Evolutionary conservation across 1,140 invertebrate genomes (phyloP), one percentile per base, ranked within the genome.

Genomic region (Cydia fagiglandana): DNA sequence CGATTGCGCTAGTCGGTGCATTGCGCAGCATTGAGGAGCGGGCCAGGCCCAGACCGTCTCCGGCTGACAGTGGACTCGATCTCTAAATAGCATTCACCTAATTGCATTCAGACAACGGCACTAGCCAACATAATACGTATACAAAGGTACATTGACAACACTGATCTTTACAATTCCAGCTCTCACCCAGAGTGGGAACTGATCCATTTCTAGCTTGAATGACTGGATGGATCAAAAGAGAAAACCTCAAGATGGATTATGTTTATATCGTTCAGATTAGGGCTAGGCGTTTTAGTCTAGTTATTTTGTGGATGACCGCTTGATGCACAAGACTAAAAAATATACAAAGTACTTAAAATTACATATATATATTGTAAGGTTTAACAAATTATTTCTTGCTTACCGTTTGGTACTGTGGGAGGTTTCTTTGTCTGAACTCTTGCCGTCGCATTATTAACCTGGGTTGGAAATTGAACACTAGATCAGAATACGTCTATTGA

Each of bases 381-480:
- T 53, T 53, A 53, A 53, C 50, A n/a, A 74, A 84, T 20, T 20
- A 24, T 24, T 56, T 2, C 20, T 30, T 34, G 94, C 97, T 96
- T 95, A 98, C 98, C 98, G 95, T 98, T 97, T 85, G 97, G 97
- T 91, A 98, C 95, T 87, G 97, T 95, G 80, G 97, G 95, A 89
- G 97, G 96, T 95, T 99, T 99, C 96, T 99, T 99, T 89, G 98
- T 99, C 96, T 99, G 98, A 92, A 99, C 98, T 94, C 98, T 95
- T 84, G 98, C 98, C 86, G 98, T 99, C 82, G 98, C 98, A 95
- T 99, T 99, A 95, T 99, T 99, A 90, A 99, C 98, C 98, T 99
- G 95, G 83, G 83, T 86, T 78, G 78, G 81, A 83, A 87, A 79
- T 61, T 83, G 86, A 90, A 86, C 50, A 76, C 75, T 77, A 85